These are phyloP conservation scores for Rana temporaria DNA, from an alignment of 2,113 vertebrate genomes.

Conservation along the genomic window DNA sequence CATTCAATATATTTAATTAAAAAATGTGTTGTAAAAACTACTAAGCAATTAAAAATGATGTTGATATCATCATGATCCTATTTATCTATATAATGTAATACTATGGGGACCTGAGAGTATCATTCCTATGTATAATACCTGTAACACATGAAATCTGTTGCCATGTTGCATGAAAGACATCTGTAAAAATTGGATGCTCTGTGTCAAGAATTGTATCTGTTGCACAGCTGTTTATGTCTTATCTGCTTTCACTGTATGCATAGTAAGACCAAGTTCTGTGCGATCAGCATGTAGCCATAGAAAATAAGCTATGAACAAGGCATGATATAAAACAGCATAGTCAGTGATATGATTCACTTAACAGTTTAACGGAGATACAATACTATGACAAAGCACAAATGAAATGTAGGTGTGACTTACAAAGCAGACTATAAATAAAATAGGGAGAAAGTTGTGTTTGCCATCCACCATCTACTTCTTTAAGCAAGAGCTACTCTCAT, in stretches of 20 bases:
- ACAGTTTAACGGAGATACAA: background rate
- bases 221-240: conserved; percentile 5
- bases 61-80: no score
- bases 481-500: background rate
- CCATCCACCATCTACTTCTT: background rate
- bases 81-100: no score
- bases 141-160: no score
- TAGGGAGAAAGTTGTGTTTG: background rate
- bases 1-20: no score
- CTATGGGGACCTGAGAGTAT: no score
- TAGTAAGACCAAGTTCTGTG: background rate
- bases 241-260: conserved; percentile 17
- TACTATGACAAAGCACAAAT: conserved; percentile 17
- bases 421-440: conserved; percentile 17
- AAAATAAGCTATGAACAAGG: background rate
- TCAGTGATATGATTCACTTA: conserved; percentile 14
- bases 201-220: background rate
- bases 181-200: background rate
- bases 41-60: no score
- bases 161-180: no score
- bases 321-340: conserved; percentile 7
- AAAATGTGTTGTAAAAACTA: no score
- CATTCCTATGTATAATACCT: no score
- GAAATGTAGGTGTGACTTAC: background rate
- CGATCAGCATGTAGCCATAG: background rate